These are phyloP conservation scores for Crioceris asparagi DNA, from an alignment of 2,888 invertebrate genomes.

Conservation along the genomic window DNA sequence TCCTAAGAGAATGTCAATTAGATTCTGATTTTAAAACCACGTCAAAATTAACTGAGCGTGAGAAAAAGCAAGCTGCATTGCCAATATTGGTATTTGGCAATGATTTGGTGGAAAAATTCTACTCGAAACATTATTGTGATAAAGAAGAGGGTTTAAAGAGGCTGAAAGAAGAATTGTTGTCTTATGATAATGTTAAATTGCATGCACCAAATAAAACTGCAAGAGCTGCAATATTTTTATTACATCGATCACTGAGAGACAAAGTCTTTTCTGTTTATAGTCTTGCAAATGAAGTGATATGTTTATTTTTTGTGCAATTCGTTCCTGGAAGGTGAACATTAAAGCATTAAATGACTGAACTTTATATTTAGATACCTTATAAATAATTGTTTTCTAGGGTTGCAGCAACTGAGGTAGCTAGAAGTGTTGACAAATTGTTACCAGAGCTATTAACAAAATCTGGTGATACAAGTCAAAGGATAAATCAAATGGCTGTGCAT, in stretches of 20 bases:
- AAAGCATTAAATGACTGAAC: neutral
- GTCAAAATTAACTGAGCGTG: constrained; percentile 61
- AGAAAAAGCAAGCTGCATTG: constrained; percentile 77
- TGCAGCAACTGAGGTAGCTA: constrained; percentile 68
- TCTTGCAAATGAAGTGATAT: constrained; percentile 70
- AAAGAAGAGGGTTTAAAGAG: constrained; percentile 78
- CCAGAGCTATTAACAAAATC: constrained; percentile 77
- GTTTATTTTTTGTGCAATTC: constrained; percentile 71
- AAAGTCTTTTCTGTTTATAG: constrained; percentile 85
- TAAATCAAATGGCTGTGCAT: constrained; percentile 79
- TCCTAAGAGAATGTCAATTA: constrained; percentile 60
- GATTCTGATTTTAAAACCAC: constrained; percentile 44
- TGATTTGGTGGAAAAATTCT: constrained; percentile 82
- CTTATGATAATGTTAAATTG: constrained; percentile 37
- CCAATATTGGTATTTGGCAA: constrained; percentile 87
- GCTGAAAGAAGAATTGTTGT: constrained; percentile 46
- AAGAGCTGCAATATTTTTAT: constrained; percentile 64
- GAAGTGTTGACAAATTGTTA: constrained; percentile 71
- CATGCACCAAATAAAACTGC: constrained; percentile 69
- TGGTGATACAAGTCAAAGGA: constrained; percentile 77
- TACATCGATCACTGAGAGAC: constrained; percentile 73
- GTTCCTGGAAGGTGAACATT: constrained; percentile 59
- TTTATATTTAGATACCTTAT: too few relatives aligned
- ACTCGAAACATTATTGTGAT: constrained; percentile 81
- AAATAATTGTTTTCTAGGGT: constrained; percentile 54